Base-by-base conservation (phyloP, 2,888 invertebrate species). In the Hartigia nigra region DNA sequence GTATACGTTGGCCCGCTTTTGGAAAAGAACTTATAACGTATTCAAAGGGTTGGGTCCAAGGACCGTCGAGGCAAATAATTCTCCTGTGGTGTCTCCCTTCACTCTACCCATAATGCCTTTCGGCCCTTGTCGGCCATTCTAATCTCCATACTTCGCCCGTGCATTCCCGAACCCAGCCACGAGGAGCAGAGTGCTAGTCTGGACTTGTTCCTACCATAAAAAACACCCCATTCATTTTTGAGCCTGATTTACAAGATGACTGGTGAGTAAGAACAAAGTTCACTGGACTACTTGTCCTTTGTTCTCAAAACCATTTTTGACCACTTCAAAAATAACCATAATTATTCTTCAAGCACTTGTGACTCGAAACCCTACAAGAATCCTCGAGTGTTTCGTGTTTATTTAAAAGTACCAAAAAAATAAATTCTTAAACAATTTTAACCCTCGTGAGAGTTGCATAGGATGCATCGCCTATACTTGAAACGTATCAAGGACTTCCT, bases 21-120 rank as follows among this genome's bases (percentile, higher is more conserved):
- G 55, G 23, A 55, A 55, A 55, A 55, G 55, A 55, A 55, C 37
- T 37, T 37, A 34, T 72, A 72, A 72, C 32, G 72, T 72, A 72
- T 72, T 72, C 72, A 72, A 72, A 72, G 72, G 72, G 72, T 72
- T 72, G 32, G 72, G 72, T 72, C 34, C 72, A 34, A 32, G 31
- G 31, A 12, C 31, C 72, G 31, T 72, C 72, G 31, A 31, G 72
- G 34, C 32, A 72, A 72, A 72, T 35, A 34, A 55, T 55, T 55
- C 55, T 55, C 55, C 5, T 55, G 23, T 55, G 39, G 39, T 23
- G 55, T 55, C 55, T 55, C 55, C 55, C 55, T 55, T 55, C 55
- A 9, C 23, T 55, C 55, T 55, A 55, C 55, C 55, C 55, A 55
- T 55, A 55, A 55, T 55, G 23, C 55, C 55, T 55, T 55, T 55